Evolutionary conservation across 2,113 vertebrate genomes (phyloP), one percentile per base, ranked within the genome.

Genomic region (Misgurnus anguillicaudatus): DNA sequence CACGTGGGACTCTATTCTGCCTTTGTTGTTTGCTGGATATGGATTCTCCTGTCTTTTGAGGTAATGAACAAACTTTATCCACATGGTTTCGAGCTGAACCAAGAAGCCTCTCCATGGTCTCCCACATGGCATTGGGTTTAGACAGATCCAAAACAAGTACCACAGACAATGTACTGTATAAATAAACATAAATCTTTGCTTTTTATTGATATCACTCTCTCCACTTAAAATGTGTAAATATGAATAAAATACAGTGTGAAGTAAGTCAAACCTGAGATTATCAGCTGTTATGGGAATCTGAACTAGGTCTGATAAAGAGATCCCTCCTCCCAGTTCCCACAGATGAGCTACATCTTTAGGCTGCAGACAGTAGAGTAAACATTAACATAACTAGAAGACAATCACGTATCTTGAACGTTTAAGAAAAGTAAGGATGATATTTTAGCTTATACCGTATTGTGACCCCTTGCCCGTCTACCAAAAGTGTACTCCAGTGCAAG

Each of bases 311-410:
- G 94, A 86, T 64, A 99, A 89, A 3, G 94, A 98, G 0, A 92
- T 96, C 72, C 98, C 98, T 83, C 96, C 96, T 82, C 97, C 98
- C 71, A 98, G 89, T 87, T 99, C 98, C 98, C 98, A 99, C 81
- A 98, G 91, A 81, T 98, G 95, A 85, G 95, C 95, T 78, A 97
- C 89, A 86, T 98, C 95, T 91, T 98, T 99, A 42, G 95, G 95
- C 98, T 99, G 87, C 9, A 89, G 89, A 87, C 77, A 66, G 24
- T 31, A 3, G 24, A 2, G 24, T 31, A 31, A 31, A 31, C 24
- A 31, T 31, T 1, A 31, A 31, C 24, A 31, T 31, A 31, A 31
- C 24, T 31, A 31, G 24, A 31, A 31, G 24, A 31, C 24, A 31
- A 31, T 31, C 24, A 31, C 24, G 24, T 31, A 31, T 31, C 24